phyloP scores from a whole-genome alignment of 2,113 vertebrate genomes.

The Elephantulus edwardii region DNA sequence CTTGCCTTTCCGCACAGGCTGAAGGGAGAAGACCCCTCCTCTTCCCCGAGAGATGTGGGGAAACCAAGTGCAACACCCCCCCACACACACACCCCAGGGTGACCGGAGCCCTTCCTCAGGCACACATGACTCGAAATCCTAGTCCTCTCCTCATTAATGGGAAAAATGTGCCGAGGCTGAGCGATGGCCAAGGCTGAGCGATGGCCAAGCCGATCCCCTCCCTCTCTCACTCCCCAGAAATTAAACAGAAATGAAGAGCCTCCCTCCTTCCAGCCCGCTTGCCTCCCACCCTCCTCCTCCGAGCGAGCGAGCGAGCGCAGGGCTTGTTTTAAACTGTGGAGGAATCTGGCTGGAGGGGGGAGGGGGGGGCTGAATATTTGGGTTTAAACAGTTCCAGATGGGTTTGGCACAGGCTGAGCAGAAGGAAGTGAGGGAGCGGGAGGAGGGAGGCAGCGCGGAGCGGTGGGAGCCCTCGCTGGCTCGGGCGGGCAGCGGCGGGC shows the following conservation, averaged over 20 bases:
- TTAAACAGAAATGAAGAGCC: constrained; percentile 86
- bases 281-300: constrained; percentile 39
- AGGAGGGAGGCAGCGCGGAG: constrained; percentile 81
- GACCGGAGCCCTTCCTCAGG: constrained; percentile 66
- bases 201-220: constrained; percentile 86
- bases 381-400: constrained; percentile 91
- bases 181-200: constrained; percentile 85
- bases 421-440: constrained; percentile 83
- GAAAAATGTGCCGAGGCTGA: constrained; percentile 89
- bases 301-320: constrained; percentile 81
- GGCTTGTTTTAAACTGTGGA: constrained; percentile 89
- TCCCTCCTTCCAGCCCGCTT: constrained; percentile 74
- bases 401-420: constrained; percentile 81
- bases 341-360: constrained; percentile 85
- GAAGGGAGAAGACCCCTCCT: neutral
- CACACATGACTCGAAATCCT: constrained; percentile 80
- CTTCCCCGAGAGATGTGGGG: constrained; percentile 35
- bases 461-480: constrained; percentile 57
- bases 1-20: constrained; percentile 29
- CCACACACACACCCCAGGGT: neutral
- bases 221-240: constrained; percentile 85
- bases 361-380: constrained; percentile 82
- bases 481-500: constrained; percentile 71
- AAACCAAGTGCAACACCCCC: neutral
- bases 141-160: constrained; percentile 87